Base-by-base conservation (phyloP, 2,797 vertebrate genomes). In the Pogoniulus pusillus region DNA sequence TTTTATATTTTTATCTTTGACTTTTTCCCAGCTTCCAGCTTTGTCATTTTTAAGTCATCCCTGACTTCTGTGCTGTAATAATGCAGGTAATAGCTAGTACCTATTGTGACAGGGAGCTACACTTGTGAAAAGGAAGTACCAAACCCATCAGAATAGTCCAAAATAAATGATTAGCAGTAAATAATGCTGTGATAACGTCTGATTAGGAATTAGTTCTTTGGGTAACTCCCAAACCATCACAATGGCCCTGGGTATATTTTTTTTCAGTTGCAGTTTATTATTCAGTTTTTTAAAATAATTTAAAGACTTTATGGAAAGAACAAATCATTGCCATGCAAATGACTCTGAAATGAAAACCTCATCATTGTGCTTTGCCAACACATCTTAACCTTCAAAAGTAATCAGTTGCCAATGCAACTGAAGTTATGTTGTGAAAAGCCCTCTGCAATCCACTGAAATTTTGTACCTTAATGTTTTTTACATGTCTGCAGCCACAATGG, bases 371-470 rank as follows among this genome's bases (percentile, higher is more conserved):
- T 84, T 71, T 14, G 49, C 85, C 7, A 34, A 86, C 60, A 71
- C 49, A 86, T 88, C 37, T 76, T 35, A 83, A 82, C 74, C 74
- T 91, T 90, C 80, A 92, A 81, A 95, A 88, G 35, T 79, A 91
- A 68, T 70, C 75, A 68, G 64, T 77, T 94, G 68, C 83, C 83
- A 54, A 29, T 85, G 77, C 85, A 83, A 85, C 89, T 53, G 63
- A 55, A 81, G 37, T 73, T 91, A 74, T 37, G 68, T 78, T 66
- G 60, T 94, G 81, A 95, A 92, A 95, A 92, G 85, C 57, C 34
- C 74, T 84, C 82, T 82, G 71, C 80, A 82, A 77, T 82, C 80
- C 65, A 83, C 23, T 90, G 68, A 91, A 94, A 91, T 74, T 32
- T 12, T 32, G 54, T 79, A 14, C 41, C 68, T 89, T 88, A 89